Evolutionary conservation across 2,888 invertebrate genomes (phyloP), one percentile per base, ranked within the genome.

Genomic region (Drosophila nigritarsus): DNA sequence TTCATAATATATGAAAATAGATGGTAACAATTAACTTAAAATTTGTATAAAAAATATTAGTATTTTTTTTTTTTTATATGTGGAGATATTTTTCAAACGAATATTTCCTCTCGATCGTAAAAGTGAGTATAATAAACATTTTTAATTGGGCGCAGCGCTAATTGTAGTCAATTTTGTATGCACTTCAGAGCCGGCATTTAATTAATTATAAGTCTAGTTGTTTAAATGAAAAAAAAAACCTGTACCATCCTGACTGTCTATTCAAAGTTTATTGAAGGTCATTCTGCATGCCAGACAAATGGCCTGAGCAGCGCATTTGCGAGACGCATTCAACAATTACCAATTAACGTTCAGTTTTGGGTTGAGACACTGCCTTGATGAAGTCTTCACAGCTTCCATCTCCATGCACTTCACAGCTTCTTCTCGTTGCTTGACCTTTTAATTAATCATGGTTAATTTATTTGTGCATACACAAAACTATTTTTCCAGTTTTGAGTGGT

Each of bases 381-480:
- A 81, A 77, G 82, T 63, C 82, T 72, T 65, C 59, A 72, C 55
- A 67, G 54, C 45, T 77, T 77, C 65, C 55, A 67, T 59, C 24
- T 54, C 40, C 36, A 84, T 82, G 86, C 88, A 87, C 65, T 74
- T 65, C 61, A 63, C 49, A 62, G 58, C 29, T 36, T 60, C 49
- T 71, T 51, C 72, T 65, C 51, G 36, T 68, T 73, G 66, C 68
- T 73, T 85, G 90, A 90, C 89, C 85, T 85, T 90, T 86, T 49
- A 90, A 85, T 85, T 90, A 85, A 90, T 90, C 85, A 85, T 73
- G 71, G 69, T 65, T 79, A 79, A 85, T 82, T 82, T 82, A 82
- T 79, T 66, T 73, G 72, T 69, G 65, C 65, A 68, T 55, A 58
- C 49, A 60, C 27, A 42, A 66, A 54, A 65, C 15, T 24, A 75